Conservation (phyloP, 2,888 invertebrate species). For the Phalera bucephala region DNA sequence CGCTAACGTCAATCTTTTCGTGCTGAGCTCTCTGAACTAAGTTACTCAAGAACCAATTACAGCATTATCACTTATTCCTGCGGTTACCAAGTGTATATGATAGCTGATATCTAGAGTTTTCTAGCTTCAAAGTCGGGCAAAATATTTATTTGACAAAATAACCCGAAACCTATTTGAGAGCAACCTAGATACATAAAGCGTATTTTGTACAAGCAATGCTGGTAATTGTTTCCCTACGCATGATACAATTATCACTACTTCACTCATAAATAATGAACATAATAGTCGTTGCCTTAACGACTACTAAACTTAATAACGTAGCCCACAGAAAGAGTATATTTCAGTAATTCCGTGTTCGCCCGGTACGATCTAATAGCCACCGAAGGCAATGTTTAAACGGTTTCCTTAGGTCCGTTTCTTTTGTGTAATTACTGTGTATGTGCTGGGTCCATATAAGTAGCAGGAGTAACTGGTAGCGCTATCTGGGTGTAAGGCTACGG, state of each 20-base stretch:
- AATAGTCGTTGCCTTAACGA: conserved; percentile 25
- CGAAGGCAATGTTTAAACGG: conserved; percentile 56
- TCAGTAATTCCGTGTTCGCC: conserved; percentile 49
- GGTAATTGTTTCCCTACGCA: too few species aligned
- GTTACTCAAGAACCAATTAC: too few species aligned
- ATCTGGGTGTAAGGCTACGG: conserved; percentile 68
- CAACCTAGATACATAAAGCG: too few species aligned
- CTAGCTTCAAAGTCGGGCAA: too few species aligned
- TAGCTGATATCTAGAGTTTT: too few species aligned
- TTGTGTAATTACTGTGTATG: conserved; percentile 71
- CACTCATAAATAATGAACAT: conserved; percentile 9
- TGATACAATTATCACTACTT: conserved; percentile 6
- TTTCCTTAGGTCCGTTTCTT: conserved; percentile 63
- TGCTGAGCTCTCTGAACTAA: too few species aligned
- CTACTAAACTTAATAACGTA: conserved; percentile 47
- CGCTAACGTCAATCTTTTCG: too few species aligned
- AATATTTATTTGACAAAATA: too few species aligned
- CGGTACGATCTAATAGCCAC: conserved; percentile 45
- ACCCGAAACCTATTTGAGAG: too few species aligned
- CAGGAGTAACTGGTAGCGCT: conserved; percentile 65
- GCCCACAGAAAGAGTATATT: conserved; percentile 40
- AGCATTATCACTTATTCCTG: too few species aligned
- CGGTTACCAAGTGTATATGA: too few species aligned
- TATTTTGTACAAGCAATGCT: too few species aligned
- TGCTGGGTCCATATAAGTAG: conserved; percentile 63